Evolutionary conservation across 2,113 vertebrate species (phyloP).

Genomic region (Microtus ochrogaster): DNA sequence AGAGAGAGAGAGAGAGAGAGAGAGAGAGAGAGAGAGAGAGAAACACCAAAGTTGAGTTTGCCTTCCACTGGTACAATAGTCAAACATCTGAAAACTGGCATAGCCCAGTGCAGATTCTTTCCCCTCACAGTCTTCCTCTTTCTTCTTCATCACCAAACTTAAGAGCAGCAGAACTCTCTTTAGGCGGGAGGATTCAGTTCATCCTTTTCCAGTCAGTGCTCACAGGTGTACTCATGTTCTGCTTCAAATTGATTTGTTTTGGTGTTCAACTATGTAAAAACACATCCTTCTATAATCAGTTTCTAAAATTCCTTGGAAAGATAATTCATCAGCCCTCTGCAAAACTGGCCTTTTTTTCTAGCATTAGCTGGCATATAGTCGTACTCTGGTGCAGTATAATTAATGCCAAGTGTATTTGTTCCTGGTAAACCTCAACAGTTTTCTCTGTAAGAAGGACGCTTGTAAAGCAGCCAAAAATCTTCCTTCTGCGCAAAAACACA

Average conservation of each 20-base stretch:
- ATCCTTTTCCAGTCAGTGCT: background rate
- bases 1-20: background rate
- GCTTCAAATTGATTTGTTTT: background rate
- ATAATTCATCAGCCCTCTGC: background rate
- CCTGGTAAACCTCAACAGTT: conserved; percentile 36
- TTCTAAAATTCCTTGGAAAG: conserved; percentile 17
- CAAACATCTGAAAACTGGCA: background rate
- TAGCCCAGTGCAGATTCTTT: background rate
- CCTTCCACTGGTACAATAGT: background rate
- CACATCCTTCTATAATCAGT: background rate
- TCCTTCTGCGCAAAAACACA: conserved; percentile 58
- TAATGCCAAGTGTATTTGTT: conserved; percentile 52
- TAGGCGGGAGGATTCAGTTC: background rate
- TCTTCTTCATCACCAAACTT: background rate
- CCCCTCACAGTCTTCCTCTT: background rate
- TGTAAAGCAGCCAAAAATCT: conserved; percentile 65
- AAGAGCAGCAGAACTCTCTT: background rate
- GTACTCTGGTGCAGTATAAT: background rate
- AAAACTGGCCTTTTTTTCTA: background rate
- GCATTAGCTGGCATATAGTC: background rate
- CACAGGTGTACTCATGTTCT: background rate
- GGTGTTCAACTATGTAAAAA: background rate
- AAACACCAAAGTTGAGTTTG: background rate
- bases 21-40: background rate
- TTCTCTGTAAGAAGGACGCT: conserved; percentile 43